Evolutionary conservation across 2,797 vertebrate genomes (phyloP), one percentile per base, ranked within the genome.

Genomic region (Siniperca obscura): DNA sequence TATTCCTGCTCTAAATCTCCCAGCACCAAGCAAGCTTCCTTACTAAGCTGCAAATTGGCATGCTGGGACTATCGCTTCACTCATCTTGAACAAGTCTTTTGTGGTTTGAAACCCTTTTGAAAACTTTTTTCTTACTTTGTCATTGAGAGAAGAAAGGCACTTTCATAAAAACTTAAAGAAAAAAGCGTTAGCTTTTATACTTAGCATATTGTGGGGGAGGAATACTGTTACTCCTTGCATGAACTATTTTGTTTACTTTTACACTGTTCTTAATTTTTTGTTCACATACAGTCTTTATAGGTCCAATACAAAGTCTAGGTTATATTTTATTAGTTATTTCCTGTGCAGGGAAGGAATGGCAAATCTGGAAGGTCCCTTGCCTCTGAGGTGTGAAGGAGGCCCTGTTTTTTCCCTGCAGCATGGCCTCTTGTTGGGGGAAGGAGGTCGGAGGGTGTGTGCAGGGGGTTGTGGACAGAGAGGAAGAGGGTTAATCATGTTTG

Each of bases 401-500:
- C 75, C 80, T 83, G 75, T 72, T 86, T 81, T 76, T 62, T 81
- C 78, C 81, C 78, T 81, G 55, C 69, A 85, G 81, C 36, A 46
- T 76, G 80, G 85, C 89, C 85, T 84, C 84, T 78, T 68, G 38
- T 74, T 44, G 60, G 77, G 81, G 79, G 75, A 25, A 70, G 78
- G 80, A 62, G 46, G 46, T 77, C 42, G 75, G 74, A 52, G 69
- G 76, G 82, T 88, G 86, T 83, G 85, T 66, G 79, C 60, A 67
- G 79, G 60, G 70, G 79, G 75, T 55, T 86, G 83, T 80, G 83
- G 84, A 88, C 74, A 53, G 71, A 91, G 84, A 94, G 91, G 91
- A 93, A 94, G 83, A 92, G 86, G 87, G 90, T 93, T 94, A 94
- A 95, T 94, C 90, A 86, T 87, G 93, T 94, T 94, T 95, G 94